These are phyloP conservation scores for Ormyrus pomaceus DNA, from an alignment of 2,888 invertebrate genomes.

Conservation along the genomic window DNA sequence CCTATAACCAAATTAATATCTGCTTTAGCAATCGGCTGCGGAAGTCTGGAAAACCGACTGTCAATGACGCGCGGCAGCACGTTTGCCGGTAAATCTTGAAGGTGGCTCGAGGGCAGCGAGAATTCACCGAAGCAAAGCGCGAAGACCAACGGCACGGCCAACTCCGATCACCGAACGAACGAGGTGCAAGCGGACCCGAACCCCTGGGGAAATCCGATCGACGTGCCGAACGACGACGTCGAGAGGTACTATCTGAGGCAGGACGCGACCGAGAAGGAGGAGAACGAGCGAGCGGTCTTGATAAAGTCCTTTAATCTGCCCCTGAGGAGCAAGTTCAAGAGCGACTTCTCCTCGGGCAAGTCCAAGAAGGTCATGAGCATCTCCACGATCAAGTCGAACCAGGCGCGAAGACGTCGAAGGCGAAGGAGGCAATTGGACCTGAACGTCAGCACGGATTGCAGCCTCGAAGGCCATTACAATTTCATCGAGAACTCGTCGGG, in stretches of 20 bases:
- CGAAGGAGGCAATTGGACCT: conserved; percentile 26
- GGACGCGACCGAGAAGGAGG: conserved; percentile 2
- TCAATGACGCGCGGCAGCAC: conserved; percentile 70
- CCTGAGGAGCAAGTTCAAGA: conserved; percentile 11
- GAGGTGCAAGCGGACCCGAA: conserved; percentile 25
- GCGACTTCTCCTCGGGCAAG: conserved; percentile 17
- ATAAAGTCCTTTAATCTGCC: conserved; percentile 33
- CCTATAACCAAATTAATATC: not conserved
- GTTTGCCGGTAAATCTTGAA: conserved; percentile 73
- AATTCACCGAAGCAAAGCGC: conserved; percentile 49
- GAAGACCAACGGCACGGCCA: conserved; percentile 31
- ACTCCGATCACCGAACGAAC: not conserved
- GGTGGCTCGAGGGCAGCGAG: conserved; percentile 73
- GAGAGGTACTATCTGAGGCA: conserved; percentile 30
- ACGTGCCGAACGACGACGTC: conserved; percentile 50
- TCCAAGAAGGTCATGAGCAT: conserved; percentile 33
- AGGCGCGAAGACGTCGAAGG: conserved; percentile 25
- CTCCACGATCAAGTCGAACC: conserved; percentile 26
- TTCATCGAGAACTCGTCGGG: conserved; percentile 41
- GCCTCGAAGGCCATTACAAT: conserved; percentile 46
- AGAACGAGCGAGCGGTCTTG: conserved; percentile 25
- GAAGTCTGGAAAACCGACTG: conserved; percentile 71
- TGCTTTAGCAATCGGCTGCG: conserved; percentile 65
- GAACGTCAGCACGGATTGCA: conserved; percentile 42
- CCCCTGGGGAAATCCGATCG: conserved; percentile 54